A percentile compares a stretch with the other conserved stretches of the same genome.
These are phyloP conservation scores for Chaenocephalus aceratus DNA, from an alignment of 2,113 vertebrate genomes.

Conservation along the genomic window DNA sequence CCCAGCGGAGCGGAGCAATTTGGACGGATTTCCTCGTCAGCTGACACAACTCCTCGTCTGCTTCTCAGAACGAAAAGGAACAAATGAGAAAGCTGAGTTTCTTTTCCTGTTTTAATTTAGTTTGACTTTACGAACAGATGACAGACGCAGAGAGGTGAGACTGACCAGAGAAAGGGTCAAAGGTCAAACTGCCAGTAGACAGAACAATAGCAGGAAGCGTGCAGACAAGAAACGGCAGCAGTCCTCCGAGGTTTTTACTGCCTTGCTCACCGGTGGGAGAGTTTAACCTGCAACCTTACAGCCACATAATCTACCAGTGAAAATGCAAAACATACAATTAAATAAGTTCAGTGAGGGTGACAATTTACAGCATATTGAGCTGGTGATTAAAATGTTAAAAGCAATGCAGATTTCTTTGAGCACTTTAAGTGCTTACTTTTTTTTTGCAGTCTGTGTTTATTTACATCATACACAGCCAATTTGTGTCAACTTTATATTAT, in stretches of 20 bases:
- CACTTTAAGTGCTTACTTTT: background rate
- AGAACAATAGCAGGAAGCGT: slow-evolving; percentile 71
- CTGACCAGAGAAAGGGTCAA: slow-evolving; percentile 23
- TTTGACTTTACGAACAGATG: slow-evolving; percentile 24
- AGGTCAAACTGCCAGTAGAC: slow-evolving; percentile 31
- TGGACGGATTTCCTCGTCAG: slow-evolving; percentile 61
- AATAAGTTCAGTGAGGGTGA: background rate
- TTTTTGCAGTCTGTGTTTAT: background rate
- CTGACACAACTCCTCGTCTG: slow-evolving; percentile 39
- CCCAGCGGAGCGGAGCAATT: slow-evolving; percentile 13
- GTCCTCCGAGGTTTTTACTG: slow-evolving; percentile 21
- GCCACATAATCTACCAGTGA: background rate
- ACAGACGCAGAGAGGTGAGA: slow-evolving; percentile 8
- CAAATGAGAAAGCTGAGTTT: slow-evolving; percentile 44
- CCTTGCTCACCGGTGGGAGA: slow-evolving; percentile 21
- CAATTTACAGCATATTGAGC: background rate
- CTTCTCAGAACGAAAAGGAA: slow-evolving; percentile 20
- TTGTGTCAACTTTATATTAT: background rate
- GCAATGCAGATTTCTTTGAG: background rate
- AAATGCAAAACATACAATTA: background rate
- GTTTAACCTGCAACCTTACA: background rate
- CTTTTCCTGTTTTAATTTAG: slow-evolving; percentile 53
- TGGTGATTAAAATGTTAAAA: background rate
- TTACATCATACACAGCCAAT: background rate
- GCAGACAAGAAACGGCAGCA: background rate